These are phyloP conservation scores for Hetaerina titia DNA, from an alignment of 2,888 invertebrate genomes.

Conservation along the genomic window DNA sequence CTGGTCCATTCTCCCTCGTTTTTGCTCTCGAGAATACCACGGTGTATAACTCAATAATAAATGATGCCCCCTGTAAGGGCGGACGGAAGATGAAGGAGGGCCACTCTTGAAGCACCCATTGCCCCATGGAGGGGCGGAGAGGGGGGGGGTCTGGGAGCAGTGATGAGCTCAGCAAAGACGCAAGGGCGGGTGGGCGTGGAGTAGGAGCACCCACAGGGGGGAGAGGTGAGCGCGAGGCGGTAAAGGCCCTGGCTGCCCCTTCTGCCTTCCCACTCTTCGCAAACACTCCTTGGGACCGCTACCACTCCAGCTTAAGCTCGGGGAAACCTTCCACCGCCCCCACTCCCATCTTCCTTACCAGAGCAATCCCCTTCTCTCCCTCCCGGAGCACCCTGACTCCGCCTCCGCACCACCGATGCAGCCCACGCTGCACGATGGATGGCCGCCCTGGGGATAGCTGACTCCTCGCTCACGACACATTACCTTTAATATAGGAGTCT, in stretches of 20 bases:
- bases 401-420: background rate
- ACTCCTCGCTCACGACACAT: background rate
- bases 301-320: background rate
- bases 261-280: background rate
- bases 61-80: background rate
- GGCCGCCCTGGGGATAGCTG: background rate
- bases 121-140: background rate
- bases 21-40: conserved; percentile 20
- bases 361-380: no score
- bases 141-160: background rate
- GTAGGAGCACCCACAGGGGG: no score
- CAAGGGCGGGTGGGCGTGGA: background rate
- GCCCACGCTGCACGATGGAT: background rate
- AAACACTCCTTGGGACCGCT: background rate
- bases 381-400: background rate
- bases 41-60: conserved; percentile 52
- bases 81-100: background rate
- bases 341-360: background rate
- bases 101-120: background rate
- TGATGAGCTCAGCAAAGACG: conserved; percentile 14
- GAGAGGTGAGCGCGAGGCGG: background rate
- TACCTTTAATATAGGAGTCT: background rate
- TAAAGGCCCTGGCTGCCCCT: background rate
- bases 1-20: background rate
- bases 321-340: background rate